Evolutionary conservation across 2,797 vertebrate species (phyloP).

Genomic region (Acrossocheilus fasciatus): DNA sequence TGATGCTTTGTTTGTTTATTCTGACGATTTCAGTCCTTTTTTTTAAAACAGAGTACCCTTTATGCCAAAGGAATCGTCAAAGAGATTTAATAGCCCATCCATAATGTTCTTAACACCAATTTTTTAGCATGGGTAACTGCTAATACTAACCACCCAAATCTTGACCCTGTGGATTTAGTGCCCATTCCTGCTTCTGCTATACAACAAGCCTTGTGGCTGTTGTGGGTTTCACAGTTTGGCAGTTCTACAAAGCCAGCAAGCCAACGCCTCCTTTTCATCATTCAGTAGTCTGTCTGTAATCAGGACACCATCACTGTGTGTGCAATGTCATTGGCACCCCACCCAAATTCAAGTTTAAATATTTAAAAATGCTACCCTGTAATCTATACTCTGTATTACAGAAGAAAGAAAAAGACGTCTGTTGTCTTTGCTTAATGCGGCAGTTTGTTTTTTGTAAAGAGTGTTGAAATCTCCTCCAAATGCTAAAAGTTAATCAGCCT

Average conservation of each 20-base stretch:
- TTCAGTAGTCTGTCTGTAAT: conserved; percentile 76
- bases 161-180: conserved; percentile 26
- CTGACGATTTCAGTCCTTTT: not conserved
- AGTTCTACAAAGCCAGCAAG: conserved; percentile 73
- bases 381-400: conserved; percentile 74
- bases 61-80: not conserved
- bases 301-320: conserved; percentile 70
- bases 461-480: conserved; percentile 2
- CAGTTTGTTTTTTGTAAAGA: not conserved
- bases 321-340: conserved; percentile 79
- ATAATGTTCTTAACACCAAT: not conserved
- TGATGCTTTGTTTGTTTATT: not conserved
- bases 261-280: conserved; percentile 78
- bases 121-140: not conserved
- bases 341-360: conserved; percentile 74
- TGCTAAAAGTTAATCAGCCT: not conserved
- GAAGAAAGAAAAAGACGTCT: conserved; percentile 72
- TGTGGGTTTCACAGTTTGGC: conserved; percentile 70
- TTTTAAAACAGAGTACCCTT: not conserved
- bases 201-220: conserved; percentile 70
- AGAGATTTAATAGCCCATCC: not conserved
- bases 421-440: conserved; percentile 66
- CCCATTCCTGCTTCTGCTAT: conserved; percentile 72
- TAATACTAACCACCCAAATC: conserved; percentile 62
- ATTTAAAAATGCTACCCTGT: conserved; percentile 73